A percentile compares a stretch with the other conserved stretches of the same genome.
Evolutionary conservation across 1,140 invertebrate genomes (phyloP).

Genomic region (Brachystomella parvula): DNA sequence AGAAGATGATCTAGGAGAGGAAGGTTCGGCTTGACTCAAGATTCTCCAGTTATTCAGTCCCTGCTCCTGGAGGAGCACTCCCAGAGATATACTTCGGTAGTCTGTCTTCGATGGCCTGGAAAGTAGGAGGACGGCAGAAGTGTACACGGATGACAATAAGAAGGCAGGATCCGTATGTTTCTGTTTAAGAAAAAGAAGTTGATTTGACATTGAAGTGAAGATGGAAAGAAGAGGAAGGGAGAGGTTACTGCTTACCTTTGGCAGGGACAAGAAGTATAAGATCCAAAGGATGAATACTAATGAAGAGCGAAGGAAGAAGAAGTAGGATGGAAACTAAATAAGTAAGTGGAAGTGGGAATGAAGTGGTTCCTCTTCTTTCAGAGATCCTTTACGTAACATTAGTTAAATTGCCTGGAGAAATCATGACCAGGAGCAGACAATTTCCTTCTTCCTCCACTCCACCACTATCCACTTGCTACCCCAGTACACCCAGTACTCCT

Average conservation of each 20-base stretch:
- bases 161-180: too few relatives aligned
- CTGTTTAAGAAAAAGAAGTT: neutral
- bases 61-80: too few relatives aligned
- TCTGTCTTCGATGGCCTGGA: too few relatives aligned
- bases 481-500: too few relatives aligned
- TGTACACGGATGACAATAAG: too few relatives aligned
- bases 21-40: too few relatives aligned
- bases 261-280: too few relatives aligned
- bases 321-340: too few relatives aligned
- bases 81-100: too few relatives aligned
- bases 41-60: too few relatives aligned
- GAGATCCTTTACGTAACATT: neutral
- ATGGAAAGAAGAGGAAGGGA: neutral
- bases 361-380: constrained; percentile 4
- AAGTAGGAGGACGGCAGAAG: too few relatives aligned
- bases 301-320: neutral
- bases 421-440: constrained; percentile 1
- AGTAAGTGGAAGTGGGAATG: neutral
- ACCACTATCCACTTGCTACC: neutral
- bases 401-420: constrained; percentile 7
- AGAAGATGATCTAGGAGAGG: too few relatives aligned
- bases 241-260: neutral
- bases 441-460: neutral
- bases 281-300: neutral
- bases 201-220: constrained; percentile 1